A percentile compares a stretch with the other conserved stretches of the same genome.
Conservation (phyloP, 2,797 vertebrate species). For the Poecile montanus region DNA sequence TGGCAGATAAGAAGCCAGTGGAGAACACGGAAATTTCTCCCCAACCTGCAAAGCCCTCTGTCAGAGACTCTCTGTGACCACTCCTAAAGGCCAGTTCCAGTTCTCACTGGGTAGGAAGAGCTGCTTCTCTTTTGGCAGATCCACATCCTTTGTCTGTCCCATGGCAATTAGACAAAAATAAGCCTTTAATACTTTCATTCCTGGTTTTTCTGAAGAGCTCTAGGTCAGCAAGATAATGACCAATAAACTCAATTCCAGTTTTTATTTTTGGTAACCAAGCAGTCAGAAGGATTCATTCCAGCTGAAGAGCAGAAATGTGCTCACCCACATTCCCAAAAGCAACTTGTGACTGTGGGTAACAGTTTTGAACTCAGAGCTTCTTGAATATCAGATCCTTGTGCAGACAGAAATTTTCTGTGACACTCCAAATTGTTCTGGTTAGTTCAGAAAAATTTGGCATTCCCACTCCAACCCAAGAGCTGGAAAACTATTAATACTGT, state of each 20-base stretch:
- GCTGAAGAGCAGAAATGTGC: not conserved
- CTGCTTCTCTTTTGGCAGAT: conserved; percentile 15
- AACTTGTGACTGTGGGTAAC: not conserved
- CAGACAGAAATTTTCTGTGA: not conserved
- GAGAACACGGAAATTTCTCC: conserved; percentile 12
- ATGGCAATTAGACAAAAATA: not conserved
- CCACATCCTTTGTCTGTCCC: not conserved
- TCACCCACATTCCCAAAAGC: not conserved
- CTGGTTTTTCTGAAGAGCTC: conserved; percentile 22
- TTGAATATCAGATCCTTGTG: not conserved
- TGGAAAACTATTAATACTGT: not conserved
- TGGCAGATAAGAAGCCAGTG: conserved; percentile 34
- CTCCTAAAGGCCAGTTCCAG: not conserved
- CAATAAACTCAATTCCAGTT: not conserved
- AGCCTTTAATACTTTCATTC: conserved; percentile 35
- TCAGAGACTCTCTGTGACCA: not conserved
- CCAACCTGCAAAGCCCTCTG: not conserved
- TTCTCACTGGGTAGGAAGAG: not conserved
- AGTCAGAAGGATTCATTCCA: not conserved
- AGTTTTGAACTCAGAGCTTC: not conserved
- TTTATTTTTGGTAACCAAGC: conserved; percentile 10
- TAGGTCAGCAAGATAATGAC: conserved; percentile 2
- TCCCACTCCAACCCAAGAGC: not conserved
- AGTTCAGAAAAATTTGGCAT: not conserved
- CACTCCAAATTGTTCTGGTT: not conserved